Evolutionary conservation across 2,888 invertebrate species (phyloP).

Genomic region (Lepidonotus clava): DNA sequence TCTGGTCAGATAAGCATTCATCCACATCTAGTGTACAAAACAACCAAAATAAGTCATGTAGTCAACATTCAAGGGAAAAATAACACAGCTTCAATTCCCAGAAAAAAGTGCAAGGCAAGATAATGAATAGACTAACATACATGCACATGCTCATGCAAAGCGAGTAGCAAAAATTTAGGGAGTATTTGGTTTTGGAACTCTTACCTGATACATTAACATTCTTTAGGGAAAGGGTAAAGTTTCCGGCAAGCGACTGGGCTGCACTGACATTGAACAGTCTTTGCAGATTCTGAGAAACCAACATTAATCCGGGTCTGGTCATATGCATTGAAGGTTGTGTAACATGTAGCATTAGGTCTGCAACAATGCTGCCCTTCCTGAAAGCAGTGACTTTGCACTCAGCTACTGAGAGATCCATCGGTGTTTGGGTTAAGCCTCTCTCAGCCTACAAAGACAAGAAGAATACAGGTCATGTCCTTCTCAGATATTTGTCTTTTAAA

Average conservation of each 20-base stretch:
- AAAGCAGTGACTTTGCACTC: background rate
- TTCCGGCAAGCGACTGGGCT: background rate
- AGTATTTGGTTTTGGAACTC: too few species aligned
- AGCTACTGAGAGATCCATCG: background rate
- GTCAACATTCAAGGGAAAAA: background rate
- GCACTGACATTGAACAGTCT: background rate
- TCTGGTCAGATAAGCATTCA: background rate
- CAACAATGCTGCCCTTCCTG: background rate
- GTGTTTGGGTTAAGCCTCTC: background rate
- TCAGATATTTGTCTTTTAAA: too few species aligned
- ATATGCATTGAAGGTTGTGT: background rate
- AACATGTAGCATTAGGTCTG: background rate
- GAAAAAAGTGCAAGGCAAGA: background rate
- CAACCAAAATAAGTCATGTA: background rate
- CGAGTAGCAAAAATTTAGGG: too few species aligned
- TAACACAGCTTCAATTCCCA: background rate
- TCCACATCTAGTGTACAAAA: constrained; percentile 9
- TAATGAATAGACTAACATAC: background rate
- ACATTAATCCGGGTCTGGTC: background rate
- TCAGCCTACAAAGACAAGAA: background rate
- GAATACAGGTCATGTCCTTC: too few species aligned
- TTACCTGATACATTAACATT: background rate
- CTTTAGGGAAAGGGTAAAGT: background rate
- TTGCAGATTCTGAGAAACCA: background rate
- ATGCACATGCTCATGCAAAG: too few species aligned